Base-by-base conservation (phyloP, 1,140 invertebrate genomes). In the Orussus abietinus region DNA sequence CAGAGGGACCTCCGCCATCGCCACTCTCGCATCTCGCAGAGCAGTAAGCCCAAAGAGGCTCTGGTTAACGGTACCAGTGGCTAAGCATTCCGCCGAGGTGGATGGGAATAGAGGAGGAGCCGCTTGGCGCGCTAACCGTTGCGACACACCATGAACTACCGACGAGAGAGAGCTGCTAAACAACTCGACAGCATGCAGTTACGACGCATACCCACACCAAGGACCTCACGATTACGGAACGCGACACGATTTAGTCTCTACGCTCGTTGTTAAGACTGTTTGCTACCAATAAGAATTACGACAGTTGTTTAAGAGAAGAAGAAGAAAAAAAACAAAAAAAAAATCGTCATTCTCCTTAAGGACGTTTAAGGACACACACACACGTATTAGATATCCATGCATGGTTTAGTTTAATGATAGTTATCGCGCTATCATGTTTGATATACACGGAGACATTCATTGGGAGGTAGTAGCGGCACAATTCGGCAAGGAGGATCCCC, bases 41-140 rank as follows among this genome's bases (percentile, higher is more conserved):
- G 69, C 52, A 71, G 67, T 49, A 79, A 80, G 66, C 75, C 77
- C 42, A 80, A 80, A 51, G 78, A 80, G 59, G 64, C 76, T 45
- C 68, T 80, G 62, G 78, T 80, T 29, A 81, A 81, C 49, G 78
- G 79, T 57, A 78, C 77, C 57, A 74, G 72, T 70, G 73, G 71
- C 62, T 75, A 75, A 69, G 46, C 33, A 12, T 10, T 33, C 18
- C 13, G 18, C 26, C 13, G n/a, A n/a, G n/a, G n/a, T n/a, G n/a
- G n/a, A n/a, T n/a, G n/a, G n/a, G n/a, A n/a, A n/a, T n/a, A n/a
- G n/a, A n/a, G n/a, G n/a, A n/a, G n/a, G n/a, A n/a, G n/a, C n/a
- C n/a, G n/a, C n/a, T n/a, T n/a, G n/a, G n/a, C n/a, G n/a, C n/a
- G n/a, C n/a, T n/a, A n/a, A n/a, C n/a, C n/a, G n/a, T n/a, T n/a